phyloP scores from a whole-genome alignment of 1,140 invertebrate genomes.

The Ruditapes philippinarum region DNA sequence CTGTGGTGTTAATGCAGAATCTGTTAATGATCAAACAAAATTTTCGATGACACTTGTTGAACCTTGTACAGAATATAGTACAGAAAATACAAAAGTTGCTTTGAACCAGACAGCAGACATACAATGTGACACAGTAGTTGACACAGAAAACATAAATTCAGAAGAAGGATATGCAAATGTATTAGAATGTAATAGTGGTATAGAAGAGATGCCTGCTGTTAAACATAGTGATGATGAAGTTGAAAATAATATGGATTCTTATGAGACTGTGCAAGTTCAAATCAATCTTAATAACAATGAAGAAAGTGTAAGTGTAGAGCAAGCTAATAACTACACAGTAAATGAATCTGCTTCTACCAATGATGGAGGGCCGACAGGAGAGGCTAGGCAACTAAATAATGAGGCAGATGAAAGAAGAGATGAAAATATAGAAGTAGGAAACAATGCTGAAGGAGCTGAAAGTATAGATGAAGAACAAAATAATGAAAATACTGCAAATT shows the following conservation, averaged over 20 bases:
- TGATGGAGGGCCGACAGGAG: neutral
- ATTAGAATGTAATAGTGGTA: neutral
- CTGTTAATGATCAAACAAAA: too few species aligned
- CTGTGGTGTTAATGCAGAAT: too few species aligned
- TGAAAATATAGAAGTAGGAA: neutral
- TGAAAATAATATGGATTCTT: too few species aligned
- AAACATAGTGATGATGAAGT: neutral
- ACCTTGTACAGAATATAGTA: too few species aligned
- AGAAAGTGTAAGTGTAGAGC: too few species aligned
- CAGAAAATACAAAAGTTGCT: too few species aligned
- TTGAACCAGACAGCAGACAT: too few species aligned
- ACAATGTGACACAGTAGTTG: too few species aligned
- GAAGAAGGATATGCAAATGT: neutral
- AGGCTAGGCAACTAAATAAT: neutral
- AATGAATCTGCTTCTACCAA: neutral
- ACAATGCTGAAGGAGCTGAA: neutral
- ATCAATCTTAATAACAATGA: too few species aligned
- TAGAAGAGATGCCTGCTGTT: neutral
- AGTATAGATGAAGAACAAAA: neutral
- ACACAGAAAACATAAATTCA: neutral
- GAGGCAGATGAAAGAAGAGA: neutral
- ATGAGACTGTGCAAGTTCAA: too few species aligned
- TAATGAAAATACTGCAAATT: neutral
- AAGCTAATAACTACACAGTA: too few species aligned
- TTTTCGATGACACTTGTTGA: too few species aligned